These are phyloP conservation scores for Cheilosia soror DNA, from an alignment of 2,888 invertebrate species.

Conservation along the genomic window DNA sequence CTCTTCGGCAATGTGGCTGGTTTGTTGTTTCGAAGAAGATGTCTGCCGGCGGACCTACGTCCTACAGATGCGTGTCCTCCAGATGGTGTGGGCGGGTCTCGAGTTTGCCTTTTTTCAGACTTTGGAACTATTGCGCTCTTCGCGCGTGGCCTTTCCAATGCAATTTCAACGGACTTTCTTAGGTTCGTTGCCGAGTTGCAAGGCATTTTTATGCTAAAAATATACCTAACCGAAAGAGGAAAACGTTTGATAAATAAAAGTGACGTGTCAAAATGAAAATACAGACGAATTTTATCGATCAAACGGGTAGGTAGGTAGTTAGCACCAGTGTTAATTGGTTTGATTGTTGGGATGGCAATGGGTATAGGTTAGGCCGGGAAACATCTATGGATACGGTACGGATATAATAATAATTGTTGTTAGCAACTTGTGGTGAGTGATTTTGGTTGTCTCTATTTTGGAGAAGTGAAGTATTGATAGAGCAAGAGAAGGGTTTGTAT, in stretches of 20 bases:
- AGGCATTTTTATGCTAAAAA: conserved; percentile 1
- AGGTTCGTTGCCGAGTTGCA: conserved; percentile 10
- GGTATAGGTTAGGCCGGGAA: not conserved
- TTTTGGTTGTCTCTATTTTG: not conserved
- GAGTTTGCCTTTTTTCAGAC: conserved; percentile 19
- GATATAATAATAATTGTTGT: conserved; percentile 24
- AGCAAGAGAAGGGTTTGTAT: too few species aligned
- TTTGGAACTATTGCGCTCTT: conserved; percentile 3
- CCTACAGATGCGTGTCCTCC: conserved; percentile 13
- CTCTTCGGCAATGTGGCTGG: conserved; percentile 81
- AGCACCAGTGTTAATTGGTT: conserved; percentile 15
- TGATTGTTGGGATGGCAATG: conserved; percentile 48
- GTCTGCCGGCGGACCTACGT: not conserved
- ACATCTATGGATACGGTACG: conserved; percentile 28
- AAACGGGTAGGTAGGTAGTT: conserved; percentile 41
- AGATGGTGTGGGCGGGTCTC: conserved; percentile 64
- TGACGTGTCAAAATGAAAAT: conserved; percentile 35
- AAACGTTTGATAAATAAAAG: conserved; percentile 24
- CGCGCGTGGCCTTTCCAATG: conserved; percentile 30
- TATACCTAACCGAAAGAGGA: not conserved
- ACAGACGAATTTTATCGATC: conserved; percentile 56
- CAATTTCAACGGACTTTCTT: conserved; percentile 17
- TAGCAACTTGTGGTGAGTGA: conserved; percentile 19
- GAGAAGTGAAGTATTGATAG: too few species aligned
- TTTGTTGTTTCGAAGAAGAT: not conserved